Evolutionary conservation across 2,797 vertebrate genomes (phyloP).

Genomic region (Lacerta bilineata): DNA sequence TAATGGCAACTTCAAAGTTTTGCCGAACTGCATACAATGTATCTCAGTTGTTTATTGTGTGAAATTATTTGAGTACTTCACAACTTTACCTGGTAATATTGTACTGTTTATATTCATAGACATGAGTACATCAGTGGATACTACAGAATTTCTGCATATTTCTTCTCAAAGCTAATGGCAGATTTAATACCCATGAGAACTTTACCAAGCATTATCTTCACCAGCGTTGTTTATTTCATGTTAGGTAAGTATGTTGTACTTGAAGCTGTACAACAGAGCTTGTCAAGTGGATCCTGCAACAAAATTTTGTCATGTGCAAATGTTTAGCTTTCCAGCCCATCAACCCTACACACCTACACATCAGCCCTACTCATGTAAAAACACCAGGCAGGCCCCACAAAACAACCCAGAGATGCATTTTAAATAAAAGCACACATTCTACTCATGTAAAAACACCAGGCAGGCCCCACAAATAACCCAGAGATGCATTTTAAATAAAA

Average conservation of each 20-base stretch:
- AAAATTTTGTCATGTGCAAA: not conserved
- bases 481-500: too few species aligned
- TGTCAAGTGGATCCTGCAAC: not conserved
- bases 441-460: too few species aligned
- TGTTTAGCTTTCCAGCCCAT: not conserved
- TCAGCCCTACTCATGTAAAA: too few species aligned
- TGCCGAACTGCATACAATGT: not conserved
- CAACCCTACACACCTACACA: too few species aligned
- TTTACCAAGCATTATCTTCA: constrained; percentile 87
- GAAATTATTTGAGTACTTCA: not conserved
- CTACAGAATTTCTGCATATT: constrained; percentile 92
- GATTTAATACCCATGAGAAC: constrained; percentile 89
- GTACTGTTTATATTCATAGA: constrained; percentile 75
- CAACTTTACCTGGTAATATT: not conserved
- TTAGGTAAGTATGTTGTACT: constrained; percentile 73
- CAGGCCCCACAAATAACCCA: too few species aligned
- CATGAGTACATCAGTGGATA: constrained; percentile 98
- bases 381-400: too few species aligned
- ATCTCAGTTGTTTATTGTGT: not conserved
- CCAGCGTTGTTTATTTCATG: constrained; percentile 89
- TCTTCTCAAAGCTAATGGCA: constrained; percentile 89
- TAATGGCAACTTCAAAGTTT: not conserved
- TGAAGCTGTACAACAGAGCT: not conserved
- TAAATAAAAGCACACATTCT: too few species aligned
- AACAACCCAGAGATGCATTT: too few species aligned